phyloP scores from a whole-genome alignment of 2,888 invertebrate species.

The Carterocephalus palaemon region DNA sequence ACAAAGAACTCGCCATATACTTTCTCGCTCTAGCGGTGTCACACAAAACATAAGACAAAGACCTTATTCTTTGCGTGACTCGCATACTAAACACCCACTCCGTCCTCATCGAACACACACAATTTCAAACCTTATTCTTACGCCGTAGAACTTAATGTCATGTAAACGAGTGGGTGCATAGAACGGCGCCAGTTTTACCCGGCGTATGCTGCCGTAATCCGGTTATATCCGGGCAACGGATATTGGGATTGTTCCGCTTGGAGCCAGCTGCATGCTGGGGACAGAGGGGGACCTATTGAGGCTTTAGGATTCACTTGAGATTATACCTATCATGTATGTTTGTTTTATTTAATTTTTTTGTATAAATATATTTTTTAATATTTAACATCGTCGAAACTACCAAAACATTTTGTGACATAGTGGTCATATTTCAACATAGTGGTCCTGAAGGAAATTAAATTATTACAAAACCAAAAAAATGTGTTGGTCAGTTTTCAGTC shows the following conservation, averaged over 20 bases:
- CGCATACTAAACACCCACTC: constrained; percentile 23
- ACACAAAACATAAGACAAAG: constrained; percentile 20
- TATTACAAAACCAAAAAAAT: too few species aligned
- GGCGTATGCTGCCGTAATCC: constrained; percentile 35
- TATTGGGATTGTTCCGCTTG: constrained; percentile 33
- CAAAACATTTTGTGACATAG: too few species aligned
- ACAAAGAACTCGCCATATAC: constrained; percentile 10
- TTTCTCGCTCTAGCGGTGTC: constrained; percentile 14
- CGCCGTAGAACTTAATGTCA: background rate
- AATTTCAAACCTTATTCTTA: background rate
- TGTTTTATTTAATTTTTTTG: too few species aligned
- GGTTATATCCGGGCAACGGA: constrained; percentile 43
- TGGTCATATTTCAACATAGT: too few species aligned
- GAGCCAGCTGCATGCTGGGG: constrained; percentile 7
- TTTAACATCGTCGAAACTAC: too few species aligned
- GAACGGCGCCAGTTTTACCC: constrained; percentile 17
- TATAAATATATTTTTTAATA: too few species aligned
- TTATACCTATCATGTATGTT: too few species aligned
- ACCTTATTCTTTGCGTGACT: constrained; percentile 20
- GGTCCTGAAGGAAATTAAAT: too few species aligned
- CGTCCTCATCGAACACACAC: background rate
- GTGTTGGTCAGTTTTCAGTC: too few species aligned
- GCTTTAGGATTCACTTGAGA: constrained; percentile 1
- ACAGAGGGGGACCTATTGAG: constrained; percentile 4
- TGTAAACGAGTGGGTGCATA: constrained; percentile 13